Percentiles rank a stretch among this genome's conserved stretches.
Conservation (phyloP, 64 coral and sea anemone genomes). For the Trachythela sp. region DNA sequence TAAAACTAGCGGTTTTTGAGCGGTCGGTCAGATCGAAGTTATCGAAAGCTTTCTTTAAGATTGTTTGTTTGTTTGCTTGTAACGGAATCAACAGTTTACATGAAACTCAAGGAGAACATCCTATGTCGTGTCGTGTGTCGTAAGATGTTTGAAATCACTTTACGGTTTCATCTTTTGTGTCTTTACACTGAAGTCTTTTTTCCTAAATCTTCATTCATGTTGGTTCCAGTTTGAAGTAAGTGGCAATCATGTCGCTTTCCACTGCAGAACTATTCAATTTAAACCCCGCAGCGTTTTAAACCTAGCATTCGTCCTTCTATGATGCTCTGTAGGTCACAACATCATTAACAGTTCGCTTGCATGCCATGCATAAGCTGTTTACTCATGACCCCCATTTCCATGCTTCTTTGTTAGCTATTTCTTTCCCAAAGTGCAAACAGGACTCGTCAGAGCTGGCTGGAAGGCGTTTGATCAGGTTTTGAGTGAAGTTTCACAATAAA, state of each 20-base stretch:
- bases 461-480: neutral
- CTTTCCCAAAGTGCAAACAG: neutral
- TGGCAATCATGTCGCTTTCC: neutral
- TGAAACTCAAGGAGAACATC: neutral
- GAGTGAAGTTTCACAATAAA: neutral
- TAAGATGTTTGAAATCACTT: neutral
- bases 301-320: neutral
- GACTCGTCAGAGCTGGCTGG: neutral
- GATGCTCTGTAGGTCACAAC: neutral
- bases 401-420: neutral
- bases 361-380: constrained; percentile 24
- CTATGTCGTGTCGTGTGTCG: neutral
- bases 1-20: no score
- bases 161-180: neutral
- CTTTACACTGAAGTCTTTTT: neutral
- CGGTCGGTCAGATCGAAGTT: neutral
- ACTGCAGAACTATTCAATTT: neutral
- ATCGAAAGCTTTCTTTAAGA: neutral
- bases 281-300: neutral
- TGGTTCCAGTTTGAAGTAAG: neutral
- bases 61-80: neutral
- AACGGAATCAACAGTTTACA: constrained; percentile 8
- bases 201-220: neutral
- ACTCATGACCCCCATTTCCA: neutral
- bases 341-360: neutral